Evolutionary conservation across 2,797 vertebrate species (phyloP).

Genomic region (Lepus oiostolus): DNA sequence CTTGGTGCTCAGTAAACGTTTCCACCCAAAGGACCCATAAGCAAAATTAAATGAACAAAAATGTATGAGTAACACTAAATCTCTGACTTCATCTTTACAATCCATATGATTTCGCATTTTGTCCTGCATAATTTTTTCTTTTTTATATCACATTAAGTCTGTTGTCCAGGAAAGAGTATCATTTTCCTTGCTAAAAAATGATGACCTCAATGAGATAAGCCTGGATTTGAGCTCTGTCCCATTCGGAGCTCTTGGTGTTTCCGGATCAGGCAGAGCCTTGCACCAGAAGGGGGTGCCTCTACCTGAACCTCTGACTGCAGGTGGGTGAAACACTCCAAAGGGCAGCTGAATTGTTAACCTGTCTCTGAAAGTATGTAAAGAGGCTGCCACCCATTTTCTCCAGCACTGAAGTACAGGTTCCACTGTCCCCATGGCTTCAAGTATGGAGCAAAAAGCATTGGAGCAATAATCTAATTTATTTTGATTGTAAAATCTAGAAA

Average conservation of each 20-base stretch:
- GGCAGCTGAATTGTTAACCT: not conserved
- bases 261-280: not conserved
- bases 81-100: not conserved
- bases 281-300: not conserved
- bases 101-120: not conserved
- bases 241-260: not conserved
- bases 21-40: not conserved
- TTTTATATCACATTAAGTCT: not conserved
- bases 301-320: not conserved
- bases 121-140: not conserved
- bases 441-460: conserved; percentile 6
- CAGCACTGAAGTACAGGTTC: not conserved
- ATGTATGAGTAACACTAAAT: not conserved
- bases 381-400: not conserved
- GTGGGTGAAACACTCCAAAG: not conserved
- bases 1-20: not conserved
- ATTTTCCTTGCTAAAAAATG: not conserved
- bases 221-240: not conserved
- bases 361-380: not conserved
- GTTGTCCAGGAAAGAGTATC: not conserved
- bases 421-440: not conserved
- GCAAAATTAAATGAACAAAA: not conserved
- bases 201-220: not conserved
- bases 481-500: not conserved
- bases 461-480: not conserved